Conservation (phyloP, 1,140 invertebrate species). For the Penaeus japonicus region DNA sequence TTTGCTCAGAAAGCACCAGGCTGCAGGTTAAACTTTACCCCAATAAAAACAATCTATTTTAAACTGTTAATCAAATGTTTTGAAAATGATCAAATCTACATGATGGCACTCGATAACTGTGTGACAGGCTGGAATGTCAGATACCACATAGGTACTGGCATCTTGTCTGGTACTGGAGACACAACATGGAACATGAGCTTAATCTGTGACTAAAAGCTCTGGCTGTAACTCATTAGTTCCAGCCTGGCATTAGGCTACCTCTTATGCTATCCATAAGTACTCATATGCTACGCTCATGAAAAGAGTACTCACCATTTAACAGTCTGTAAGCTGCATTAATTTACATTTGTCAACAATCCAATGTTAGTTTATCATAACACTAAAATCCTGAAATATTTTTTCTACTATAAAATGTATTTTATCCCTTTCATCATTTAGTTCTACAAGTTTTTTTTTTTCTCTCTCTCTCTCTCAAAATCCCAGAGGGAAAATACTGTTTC, state of each 20-base stretch:
- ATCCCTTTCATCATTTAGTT: too few species aligned
- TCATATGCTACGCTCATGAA: background rate
- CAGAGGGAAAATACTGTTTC: conserved; percentile 6
- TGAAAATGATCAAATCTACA: background rate
- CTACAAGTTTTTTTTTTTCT: background rate
- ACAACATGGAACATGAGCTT: background rate
- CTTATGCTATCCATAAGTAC: background rate
- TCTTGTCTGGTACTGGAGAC: conserved; percentile 9
- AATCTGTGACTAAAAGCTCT: conserved; percentile 1
- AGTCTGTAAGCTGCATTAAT: background rate
- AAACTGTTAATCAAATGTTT: conserved; percentile 2
- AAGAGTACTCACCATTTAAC: background rate
- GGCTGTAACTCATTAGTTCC: conserved; percentile 3
- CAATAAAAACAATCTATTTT: background rate
- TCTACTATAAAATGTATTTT: too few species aligned
- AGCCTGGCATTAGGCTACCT: conserved; percentile 15
- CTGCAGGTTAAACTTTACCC: background rate
- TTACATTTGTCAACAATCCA: background rate
- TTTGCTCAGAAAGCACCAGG: too few species aligned
- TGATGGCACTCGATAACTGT: conserved; percentile 9
- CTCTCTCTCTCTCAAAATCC: background rate
- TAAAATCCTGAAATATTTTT: background rate
- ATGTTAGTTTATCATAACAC: background rate
- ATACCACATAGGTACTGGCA: conserved; percentile 14
- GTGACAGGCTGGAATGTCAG: conserved; percentile 7